Evolutionary conservation across 1,140 invertebrate genomes (phyloP), one percentile per base, ranked within the genome.

Genomic region (Trypoxylus dichotomus): DNA sequence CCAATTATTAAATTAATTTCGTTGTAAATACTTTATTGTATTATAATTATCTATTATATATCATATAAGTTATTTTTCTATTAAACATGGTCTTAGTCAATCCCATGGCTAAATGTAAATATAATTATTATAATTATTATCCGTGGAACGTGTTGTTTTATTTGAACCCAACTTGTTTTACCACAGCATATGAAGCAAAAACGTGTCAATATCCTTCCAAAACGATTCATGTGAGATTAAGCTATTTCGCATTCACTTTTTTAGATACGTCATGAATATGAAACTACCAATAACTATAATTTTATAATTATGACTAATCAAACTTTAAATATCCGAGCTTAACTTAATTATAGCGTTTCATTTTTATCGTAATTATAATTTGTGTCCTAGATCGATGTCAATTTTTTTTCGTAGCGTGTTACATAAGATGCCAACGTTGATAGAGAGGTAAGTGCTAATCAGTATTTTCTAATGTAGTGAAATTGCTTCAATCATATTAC

Each of bases 41-140:
- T 84, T 83, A 84, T 85, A 84, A 83, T 85, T 84, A 84, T 81
- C 83, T 81, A 83, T 84, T 83, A 83, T 83, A 83, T 82, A 83
- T 84, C 81, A 83, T 84, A 83, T 83, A 85, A 85, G 84, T 85
- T 85, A 85, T 85, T 85, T 85, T 85, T 85, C 82, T 85, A 85
- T 85, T 85, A 84, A 80, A 83, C 81, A 82, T 83, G 80, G 81
- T 85, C 82, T 84, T 82, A 83, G 81, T 84, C 83, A 82, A 80
- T 79, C 80, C 79, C 81, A 83, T 83, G 83, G 82, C 83, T 84
- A 81, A 84, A 84, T 85, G 84, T 85, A 85, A 81, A 85, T 85
- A 85, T 83, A 81, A 83, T 82, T 83, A 83, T 81, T 83, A 83
- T 84, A 84, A 84, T 83, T 83, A 84, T 84, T 83, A 85, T 83